Evolutionary conservation across 2,888 invertebrate species (phyloP).

Genomic region (Tetragnatha montana): DNA sequence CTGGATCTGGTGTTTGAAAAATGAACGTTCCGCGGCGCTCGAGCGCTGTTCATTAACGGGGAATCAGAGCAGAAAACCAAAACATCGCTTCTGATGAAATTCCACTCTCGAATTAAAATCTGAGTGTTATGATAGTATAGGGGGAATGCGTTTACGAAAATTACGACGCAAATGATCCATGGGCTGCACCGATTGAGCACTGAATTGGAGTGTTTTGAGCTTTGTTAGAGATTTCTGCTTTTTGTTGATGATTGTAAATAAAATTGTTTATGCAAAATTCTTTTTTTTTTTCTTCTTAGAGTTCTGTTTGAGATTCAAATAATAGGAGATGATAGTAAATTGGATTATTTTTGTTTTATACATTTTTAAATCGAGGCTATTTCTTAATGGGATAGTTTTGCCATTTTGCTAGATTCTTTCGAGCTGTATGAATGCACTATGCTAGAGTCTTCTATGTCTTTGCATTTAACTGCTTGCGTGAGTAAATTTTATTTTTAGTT

Average conservation of each 20-base stretch:
- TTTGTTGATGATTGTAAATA: neutral
- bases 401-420: too few relatives aligned
- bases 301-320: too few relatives aligned
- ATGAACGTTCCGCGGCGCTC: constrained; percentile 9
- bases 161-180: neutral
- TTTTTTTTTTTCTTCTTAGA: too few relatives aligned
- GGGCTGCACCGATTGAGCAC: neutral
- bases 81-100: constrained; percentile 4
- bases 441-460: too few relatives aligned
- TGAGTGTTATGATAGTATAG: neutral
- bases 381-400: too few relatives aligned
- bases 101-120: neutral
- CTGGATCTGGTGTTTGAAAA: constrained; percentile 18
- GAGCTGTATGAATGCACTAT: too few relatives aligned
- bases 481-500: too few relatives aligned
- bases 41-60: constrained; percentile 16
- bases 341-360: too few relatives aligned
- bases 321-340: too few relatives aligned
- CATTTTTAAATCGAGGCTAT: too few relatives aligned
- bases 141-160: neutral
- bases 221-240: too few relatives aligned
- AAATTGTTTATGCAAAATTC: neutral
- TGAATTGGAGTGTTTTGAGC: neutral
- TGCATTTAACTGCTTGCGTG: too few relatives aligned
- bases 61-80: constrained; percentile 47